Conservation (phyloP, 2,113 vertebrate genomes). For the Notiomystis cincta region DNA sequence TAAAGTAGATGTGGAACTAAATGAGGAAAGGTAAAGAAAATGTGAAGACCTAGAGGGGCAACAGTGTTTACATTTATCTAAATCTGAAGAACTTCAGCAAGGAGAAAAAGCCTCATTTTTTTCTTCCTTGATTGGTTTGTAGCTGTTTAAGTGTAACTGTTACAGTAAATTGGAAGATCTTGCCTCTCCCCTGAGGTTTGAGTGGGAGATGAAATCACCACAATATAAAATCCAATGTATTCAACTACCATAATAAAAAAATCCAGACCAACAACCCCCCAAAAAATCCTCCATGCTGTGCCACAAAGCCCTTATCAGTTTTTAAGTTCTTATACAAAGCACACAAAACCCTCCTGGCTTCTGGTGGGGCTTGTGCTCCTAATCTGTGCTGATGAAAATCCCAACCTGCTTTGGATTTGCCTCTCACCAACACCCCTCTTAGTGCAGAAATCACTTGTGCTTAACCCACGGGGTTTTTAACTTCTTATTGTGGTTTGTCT, state of each 20-base stretch:
- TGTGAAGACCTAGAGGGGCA: slow-evolving; percentile 1
- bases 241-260: neutral
- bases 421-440: neutral
- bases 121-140: neutral
- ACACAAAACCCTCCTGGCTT: neutral
- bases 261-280: neutral
- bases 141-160: neutral
- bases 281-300: neutral
- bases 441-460: neutral
- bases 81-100: neutral
- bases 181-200: neutral
- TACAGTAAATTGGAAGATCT: neutral
- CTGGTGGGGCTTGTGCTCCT: neutral
- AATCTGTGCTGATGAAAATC: slow-evolving; percentile 33
- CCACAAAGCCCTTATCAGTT: neutral
- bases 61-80: slow-evolving; percentile 14
- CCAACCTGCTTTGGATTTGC: neutral
- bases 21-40: slow-evolving; percentile 71
- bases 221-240: neutral
- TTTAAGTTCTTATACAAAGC: neutral
- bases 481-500: neutral
- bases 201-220: neutral
- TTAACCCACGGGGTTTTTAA: neutral
- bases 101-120: neutral
- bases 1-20: slow-evolving; percentile 37